A percentile compares a stretch with the other conserved stretches of the same genome.
Evolutionary conservation across 2,888 invertebrate species (phyloP).

Genomic region (Cheilosia urbana): DNA sequence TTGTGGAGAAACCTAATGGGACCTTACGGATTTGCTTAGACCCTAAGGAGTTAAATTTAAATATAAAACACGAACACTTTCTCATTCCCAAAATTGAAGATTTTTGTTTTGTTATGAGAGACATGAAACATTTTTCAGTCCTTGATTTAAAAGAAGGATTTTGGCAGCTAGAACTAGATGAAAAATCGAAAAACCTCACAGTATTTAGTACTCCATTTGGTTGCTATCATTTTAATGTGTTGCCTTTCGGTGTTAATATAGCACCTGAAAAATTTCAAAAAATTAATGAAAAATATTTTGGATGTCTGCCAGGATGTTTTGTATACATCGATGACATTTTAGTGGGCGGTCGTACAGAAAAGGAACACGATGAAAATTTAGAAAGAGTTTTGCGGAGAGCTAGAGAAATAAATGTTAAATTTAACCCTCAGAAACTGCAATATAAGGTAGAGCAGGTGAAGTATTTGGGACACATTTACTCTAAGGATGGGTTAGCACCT

Average conservation of each 20-base stretch:
- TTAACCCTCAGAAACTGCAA: too few relatives aligned
- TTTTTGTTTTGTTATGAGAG: too few relatives aligned
- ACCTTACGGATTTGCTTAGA: too few relatives aligned
- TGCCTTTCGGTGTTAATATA: constrained; percentile 43
- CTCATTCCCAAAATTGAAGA: too few relatives aligned
- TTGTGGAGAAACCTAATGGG: constrained; percentile 48
- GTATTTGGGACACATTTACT: background rate
- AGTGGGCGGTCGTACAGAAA: constrained; percentile 28
- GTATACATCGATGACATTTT: constrained; percentile 54
- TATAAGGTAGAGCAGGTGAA: too few relatives aligned
- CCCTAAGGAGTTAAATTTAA: too few relatives aligned
- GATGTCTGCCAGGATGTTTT: constrained; percentile 28
- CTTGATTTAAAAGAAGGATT: too few relatives aligned
- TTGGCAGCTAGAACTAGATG: too few relatives aligned
- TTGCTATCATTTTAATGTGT: constrained; percentile 44
- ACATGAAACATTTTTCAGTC: too few relatives aligned
- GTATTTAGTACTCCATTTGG: too few relatives aligned
- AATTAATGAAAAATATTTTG: constrained; percentile 58
- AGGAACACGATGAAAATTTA: constrained; percentile 47
- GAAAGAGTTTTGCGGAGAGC: constrained; percentile 31
- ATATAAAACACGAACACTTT: too few relatives aligned
- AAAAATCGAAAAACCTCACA: too few relatives aligned
- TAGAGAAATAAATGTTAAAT: constrained; percentile 31
- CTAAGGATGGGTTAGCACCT: background rate
- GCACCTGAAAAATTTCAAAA: constrained; percentile 59